phyloP scores from a whole-genome alignment of 1,140 invertebrate species.

The Gyrodactylus salaris region DNA sequence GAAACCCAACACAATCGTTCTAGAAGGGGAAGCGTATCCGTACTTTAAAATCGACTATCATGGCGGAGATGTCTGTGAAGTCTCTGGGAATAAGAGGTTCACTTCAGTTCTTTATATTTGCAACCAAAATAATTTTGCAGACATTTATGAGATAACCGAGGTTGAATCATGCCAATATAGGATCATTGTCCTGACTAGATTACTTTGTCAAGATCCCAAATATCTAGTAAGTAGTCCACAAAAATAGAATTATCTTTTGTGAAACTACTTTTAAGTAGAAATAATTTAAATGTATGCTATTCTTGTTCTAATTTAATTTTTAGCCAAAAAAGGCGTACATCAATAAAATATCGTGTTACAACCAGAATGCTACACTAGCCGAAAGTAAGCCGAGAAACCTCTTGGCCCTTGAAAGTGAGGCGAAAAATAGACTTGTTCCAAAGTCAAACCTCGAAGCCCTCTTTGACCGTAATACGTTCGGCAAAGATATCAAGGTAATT shows the following conservation, averaged over 20 bases:
- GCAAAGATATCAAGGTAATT: background rate
- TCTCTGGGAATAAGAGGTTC: slow-evolving; percentile 43
- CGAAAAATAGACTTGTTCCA: background rate
- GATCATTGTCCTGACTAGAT: slow-evolving; percentile 28
- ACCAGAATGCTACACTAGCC: background rate
- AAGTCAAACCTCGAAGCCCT: background rate
- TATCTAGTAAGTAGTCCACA: slow-evolving; percentile 3
- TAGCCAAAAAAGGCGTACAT: background rate
- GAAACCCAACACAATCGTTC: slow-evolving; percentile 28
- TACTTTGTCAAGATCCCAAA: background rate
- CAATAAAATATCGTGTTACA: background rate
- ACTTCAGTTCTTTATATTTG: slow-evolving; percentile 28
- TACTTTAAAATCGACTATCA: slow-evolving; percentile 23
- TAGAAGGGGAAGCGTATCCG: slow-evolving; percentile 48
- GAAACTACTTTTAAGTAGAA: background rate
- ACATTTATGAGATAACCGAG: slow-evolving; percentile 65
- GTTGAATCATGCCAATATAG: slow-evolving; percentile 70
- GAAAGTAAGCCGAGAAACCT: background rate
- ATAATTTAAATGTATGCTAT: background rate
- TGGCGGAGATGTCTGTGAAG: slow-evolving; percentile 49
- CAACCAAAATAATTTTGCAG: slow-evolving; percentile 28
- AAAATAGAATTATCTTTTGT: too few species aligned
- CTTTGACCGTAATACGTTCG: background rate
- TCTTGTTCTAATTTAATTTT: background rate
- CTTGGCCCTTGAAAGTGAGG: background rate